Evolutionary conservation across 2,888 invertebrate genomes (phyloP), one percentile per base, ranked within the genome.

Genomic region (Rhorus exstirpatorius): DNA sequence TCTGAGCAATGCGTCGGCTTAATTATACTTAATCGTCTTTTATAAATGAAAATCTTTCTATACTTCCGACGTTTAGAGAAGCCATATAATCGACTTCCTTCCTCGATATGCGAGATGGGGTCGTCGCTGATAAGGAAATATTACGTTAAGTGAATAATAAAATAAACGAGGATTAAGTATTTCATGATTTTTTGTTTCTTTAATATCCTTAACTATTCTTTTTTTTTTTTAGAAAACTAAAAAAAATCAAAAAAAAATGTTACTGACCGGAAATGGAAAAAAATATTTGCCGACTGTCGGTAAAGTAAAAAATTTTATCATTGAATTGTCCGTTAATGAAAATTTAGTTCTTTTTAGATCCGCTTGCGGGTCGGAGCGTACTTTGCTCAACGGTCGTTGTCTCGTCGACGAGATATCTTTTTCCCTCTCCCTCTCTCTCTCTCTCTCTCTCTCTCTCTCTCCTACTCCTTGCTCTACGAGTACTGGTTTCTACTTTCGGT

Each of bases 11-110:
- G 55, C 65, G 75, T 65, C 82, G 60, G 44, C 63, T 79, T 78
- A 75, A 79, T 79, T n/a, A n/a, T 82, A 75, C 75, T 75, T 79
- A 79, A 82, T 79, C 58, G 65, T 75, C 82, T 82, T 82, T 82
- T 82, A 65, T 82, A 79, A 75, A 82, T 75, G 75, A 82, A 78
- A 70, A 79, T 75, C 70, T 79, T 82, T 82, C 63, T n/a, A 70
- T 82, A 79, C 82, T 82, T 82, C 78, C 82, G 78, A 75, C 70
- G 55, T 63, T 67, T 46, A 55, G 44, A 70, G 58, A 67, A 72
- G 65, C 67, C 10, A 24, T 31, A 44, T 21, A 2, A 38, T 41
- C 61, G 26, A 67, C 71, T 67, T 68, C 71, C 72, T 78, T 49
- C 49, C 26, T 58, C 35, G 61, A 19, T 8, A 24, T 24, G 61